These are phyloP conservation scores for Seira sanloemensis DNA, from an alignment of 2,888 invertebrate genomes.

Conservation along the genomic window DNA sequence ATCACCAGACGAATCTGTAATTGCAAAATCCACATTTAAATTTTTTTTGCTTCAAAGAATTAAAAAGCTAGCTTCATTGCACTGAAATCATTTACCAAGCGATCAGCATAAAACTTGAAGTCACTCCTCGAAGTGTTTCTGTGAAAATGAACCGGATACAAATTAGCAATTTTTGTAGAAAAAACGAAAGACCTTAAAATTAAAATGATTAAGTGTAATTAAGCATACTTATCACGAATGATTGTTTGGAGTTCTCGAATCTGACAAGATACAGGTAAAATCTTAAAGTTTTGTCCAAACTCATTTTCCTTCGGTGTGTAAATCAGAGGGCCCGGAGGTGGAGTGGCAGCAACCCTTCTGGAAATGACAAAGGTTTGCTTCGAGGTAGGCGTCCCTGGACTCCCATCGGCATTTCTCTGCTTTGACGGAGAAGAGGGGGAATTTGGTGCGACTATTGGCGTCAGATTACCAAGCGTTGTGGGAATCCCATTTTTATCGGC, in stretches of 20 bases:
- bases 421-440: slow-evolving; percentile 43
- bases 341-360: slow-evolving; percentile 33
- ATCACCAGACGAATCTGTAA: slow-evolving; percentile 93
- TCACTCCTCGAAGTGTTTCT: slow-evolving; percentile 95
- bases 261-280: slow-evolving; percentile 86
- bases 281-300: slow-evolving; percentile 83
- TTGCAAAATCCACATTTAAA: slow-evolving; percentile 19
- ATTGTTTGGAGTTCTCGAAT: slow-evolving; percentile 91
- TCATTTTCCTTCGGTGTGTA: slow-evolving; percentile 74
- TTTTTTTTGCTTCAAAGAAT: neutral
- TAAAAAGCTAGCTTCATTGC: too few species aligned
- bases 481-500: slow-evolving; percentile 19
- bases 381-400: slow-evolving; percentile 46
- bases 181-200: too few species aligned
- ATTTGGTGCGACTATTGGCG: slow-evolving; percentile 31
- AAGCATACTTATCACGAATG: slow-evolving; percentile 87
- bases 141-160: slow-evolving; percentile 75
- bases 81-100: slow-evolving; percentile 82
- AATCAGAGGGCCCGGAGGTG: slow-evolving; percentile 63
- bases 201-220: slow-evolving; percentile 17
- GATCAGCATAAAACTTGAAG: slow-evolving; percentile 98
- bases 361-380: slow-evolving; percentile 42
- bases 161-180: too few species aligned
- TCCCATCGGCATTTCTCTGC: slow-evolving; percentile 44
- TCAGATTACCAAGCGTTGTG: neutral